These are phyloP conservation scores for Callospermophilus lateralis DNA, from an alignment of 2,113 vertebrate genomes.

Conservation along the genomic window DNA sequence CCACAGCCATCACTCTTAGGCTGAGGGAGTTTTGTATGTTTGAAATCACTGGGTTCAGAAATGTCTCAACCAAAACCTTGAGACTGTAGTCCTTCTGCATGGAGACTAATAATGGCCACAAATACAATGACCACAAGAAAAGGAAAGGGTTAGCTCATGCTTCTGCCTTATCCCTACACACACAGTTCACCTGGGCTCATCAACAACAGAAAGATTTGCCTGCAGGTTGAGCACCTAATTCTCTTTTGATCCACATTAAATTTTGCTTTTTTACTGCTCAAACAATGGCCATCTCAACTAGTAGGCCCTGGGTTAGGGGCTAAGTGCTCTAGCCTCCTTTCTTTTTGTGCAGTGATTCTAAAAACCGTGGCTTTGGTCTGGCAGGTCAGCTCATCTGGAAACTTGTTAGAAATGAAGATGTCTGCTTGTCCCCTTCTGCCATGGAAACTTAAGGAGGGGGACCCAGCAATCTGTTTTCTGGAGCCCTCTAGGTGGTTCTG, in stretches of 20 bases:
- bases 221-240: not conserved
- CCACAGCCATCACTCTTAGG: not conserved
- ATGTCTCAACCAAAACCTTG: not conserved
- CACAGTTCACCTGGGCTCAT: not conserved
- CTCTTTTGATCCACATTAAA: constrained; percentile 6
- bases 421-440: not conserved
- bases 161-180: rapidly evolving
- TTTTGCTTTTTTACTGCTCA: not conserved
- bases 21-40: not conserved
- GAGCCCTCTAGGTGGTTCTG: not conserved
- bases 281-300: not conserved
- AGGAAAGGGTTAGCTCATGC: not conserved
- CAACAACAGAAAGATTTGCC: not conserved
- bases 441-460: not conserved
- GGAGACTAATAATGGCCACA: not conserved
- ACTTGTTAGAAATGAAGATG: not conserved
- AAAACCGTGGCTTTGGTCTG: not conserved
- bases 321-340: not conserved
- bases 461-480: not conserved
- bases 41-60: not conserved
- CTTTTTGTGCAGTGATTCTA: not conserved
- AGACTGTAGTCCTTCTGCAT: not conserved
- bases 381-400: not conserved
- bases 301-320: not conserved
- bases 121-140: not conserved